Conservation (phyloP, 2,113 vertebrate species). For the Oryzias woworae region DNA sequence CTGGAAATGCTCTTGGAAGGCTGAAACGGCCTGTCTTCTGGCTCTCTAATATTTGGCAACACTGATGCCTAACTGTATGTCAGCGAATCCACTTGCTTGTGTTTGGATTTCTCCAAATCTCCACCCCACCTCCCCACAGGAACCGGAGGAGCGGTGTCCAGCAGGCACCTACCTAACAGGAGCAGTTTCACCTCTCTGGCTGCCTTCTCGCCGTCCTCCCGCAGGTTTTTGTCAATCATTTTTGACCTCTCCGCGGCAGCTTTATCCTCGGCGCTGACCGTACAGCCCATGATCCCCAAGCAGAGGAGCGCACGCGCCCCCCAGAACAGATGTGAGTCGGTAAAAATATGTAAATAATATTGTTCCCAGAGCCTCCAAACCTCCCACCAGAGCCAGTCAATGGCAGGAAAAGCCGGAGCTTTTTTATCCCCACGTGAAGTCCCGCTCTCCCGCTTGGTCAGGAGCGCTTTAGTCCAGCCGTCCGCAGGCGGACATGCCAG, state of each 20-base stretch:
- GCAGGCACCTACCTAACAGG: conserved; percentile 82
- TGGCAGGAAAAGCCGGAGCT: too few species aligned
- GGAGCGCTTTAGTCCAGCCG: conserved; percentile 42
- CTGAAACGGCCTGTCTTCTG: background rate
- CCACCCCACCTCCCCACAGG: background rate
- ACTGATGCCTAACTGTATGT: background rate
- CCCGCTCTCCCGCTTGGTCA: background rate
- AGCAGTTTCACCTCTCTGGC: conserved; percentile 94
- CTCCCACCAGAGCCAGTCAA: too few species aligned
- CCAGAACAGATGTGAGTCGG: conserved; percentile 10
- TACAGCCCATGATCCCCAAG: conserved; percentile 88
- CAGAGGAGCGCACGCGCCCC: conserved; percentile 43
- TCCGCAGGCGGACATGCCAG: conserved; percentile 18
- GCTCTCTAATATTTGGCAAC: background rate
- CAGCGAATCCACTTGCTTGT: background rate
- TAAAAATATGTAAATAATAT: background rate
- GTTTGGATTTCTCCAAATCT: background rate
- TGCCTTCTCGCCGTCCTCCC: conserved; percentile 94
- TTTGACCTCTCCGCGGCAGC: conserved; percentile 93
- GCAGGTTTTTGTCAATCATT: conserved; percentile 96
- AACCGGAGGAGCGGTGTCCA: background rate
- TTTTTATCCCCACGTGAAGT: conserved; percentile 22
- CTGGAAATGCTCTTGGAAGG: background rate
- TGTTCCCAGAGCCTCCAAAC: background rate
- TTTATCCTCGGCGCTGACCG: conserved; percentile 94